Evolutionary conservation across 2,113 vertebrate species (phyloP), one percentile per base, ranked within the genome.

Genomic region (Cyanistes caeruleus): DNA sequence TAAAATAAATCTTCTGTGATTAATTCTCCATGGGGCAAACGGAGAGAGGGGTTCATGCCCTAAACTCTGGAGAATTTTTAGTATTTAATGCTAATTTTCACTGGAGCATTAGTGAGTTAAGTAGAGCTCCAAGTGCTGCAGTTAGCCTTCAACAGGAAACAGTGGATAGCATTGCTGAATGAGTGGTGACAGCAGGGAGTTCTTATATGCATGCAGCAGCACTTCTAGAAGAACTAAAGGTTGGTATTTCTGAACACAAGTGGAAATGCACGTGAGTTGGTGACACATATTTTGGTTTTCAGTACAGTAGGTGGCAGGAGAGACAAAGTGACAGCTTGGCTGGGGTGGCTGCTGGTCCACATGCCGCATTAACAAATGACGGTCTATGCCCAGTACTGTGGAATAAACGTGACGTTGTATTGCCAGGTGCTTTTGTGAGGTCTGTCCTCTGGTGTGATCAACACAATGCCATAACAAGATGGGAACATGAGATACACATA

Each of bases 301-400:
- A 56, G 77, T 89, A 92, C 93, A 91, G 90, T 62, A 68, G 88
- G 44, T 88, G 60, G 69, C 86, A 64, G 93, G 87, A 87, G 56
- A 91, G 84, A 72, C 65, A 70, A 90, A 41, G 51, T 20, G 83
- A 63, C 78, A 82, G 16, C 60, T 62, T 95, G 56, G 31, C 67
- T 93, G 75, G 77, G 64, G 69, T 62, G 30, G 25, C 78, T 95
- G 18, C 35, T 88, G n/a, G 51, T 88, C 84, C 90, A 69, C 5
- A 2, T 93, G 51, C 68, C 0, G 0, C 52, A 41, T 15, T 39
- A 49, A 64, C 15, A 53, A 93, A 78, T 46, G 56, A 58, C 13
- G 27, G 60, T 76, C 49, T 63, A 30, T 1, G 2, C 56, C 48
- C 14, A 39, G 3, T 59, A 39, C 11, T 27, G 13, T 60, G 74